Base-by-base conservation (phyloP, 2,888 invertebrate species). In the Stenchaetothrips biformis region DNA sequence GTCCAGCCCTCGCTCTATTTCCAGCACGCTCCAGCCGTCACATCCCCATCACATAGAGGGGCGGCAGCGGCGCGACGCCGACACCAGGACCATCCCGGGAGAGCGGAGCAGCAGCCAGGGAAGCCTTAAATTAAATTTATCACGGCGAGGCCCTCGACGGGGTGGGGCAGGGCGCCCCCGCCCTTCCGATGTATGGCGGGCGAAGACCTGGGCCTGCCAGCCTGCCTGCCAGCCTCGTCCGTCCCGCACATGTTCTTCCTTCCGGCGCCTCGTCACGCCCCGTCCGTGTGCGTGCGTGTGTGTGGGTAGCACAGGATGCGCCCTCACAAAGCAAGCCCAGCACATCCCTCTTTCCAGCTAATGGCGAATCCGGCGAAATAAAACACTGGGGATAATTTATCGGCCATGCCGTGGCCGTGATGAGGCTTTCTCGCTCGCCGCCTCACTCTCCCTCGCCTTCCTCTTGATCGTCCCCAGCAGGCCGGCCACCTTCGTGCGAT, bases 111-210 rank as follows among this genome's bases (percentile, higher is more conserved):
- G 67, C 21, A 21, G 9, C 21, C 67, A 25, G 25, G 21, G 67
- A 74, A 74, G 67, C 67, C 67, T 74, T 74, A 74, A 74, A 74
- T 74, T 74, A 74, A 74, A 74, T 74, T 74, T 74, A 74, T 74
- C 67, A 25, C 9, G 53, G 53, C 53, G 13, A 11, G 13, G 53
- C 16, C 16, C 11, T 11, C 18, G 53, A 18, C 13, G 53, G 53
- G 53, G 53, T 13, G 53, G 11, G 53, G 53, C 53, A 53, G 53
- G 59, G 59, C 59, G 13, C 16, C 16, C 59, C 18, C 59, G 53
- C 59, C 6, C 13, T 16, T 18, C 59, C 37, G 37, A 37, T 37
- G 37, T 37, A 37, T 16, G 13, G 16, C 0, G 67, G 67, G 67
- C 18, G 62, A 7, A n/a, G 18, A 62, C 37, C 37, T 37, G 62